Evolutionary conservation across 2,888 invertebrate species (phyloP).

Genomic region (Folsomia candida): DNA sequence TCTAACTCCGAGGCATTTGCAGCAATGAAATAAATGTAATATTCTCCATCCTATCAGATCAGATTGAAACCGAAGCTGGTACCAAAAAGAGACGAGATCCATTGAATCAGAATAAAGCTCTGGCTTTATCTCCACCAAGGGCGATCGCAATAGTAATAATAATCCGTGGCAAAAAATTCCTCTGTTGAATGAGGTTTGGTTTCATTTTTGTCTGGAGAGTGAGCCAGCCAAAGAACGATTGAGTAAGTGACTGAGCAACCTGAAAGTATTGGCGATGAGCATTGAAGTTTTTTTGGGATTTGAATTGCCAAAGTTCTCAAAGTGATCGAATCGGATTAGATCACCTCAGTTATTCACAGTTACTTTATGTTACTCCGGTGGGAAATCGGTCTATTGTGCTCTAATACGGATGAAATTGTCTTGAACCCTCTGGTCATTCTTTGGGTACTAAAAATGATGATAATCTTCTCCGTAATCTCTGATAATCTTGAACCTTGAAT

Average conservation of each 20-base stretch:
- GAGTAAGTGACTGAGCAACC: background rate
- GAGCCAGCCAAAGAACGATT: background rate
- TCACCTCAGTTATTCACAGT: conserved; percentile 6
- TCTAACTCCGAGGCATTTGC: background rate
- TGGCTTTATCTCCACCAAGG: background rate
- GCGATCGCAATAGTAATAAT: conserved; percentile 1
- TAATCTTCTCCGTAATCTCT: background rate
- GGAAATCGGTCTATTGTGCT: conserved; percentile 16
- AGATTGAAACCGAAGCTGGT: background rate
- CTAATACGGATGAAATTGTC: background rate
- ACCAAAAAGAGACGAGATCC: background rate
- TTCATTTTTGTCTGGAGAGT: background rate
- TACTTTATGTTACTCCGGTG: conserved; percentile 14
- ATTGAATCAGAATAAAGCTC: conserved; percentile 5
- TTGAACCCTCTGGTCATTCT: background rate
- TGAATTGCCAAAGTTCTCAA: background rate
- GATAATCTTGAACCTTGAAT: background rate
- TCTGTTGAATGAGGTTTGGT: background rate
- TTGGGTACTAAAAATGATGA: background rate
- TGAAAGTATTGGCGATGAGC: background rate
- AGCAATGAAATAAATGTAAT: conserved; percentile 1
- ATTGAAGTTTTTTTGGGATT: background rate
- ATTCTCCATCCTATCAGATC: background rate
- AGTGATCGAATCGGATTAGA: conserved; percentile 18
- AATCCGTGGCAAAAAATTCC: conserved; percentile 11